Base-by-base conservation (phyloP, 2,888 invertebrate genomes). In the Limnephilus auricula region DNA sequence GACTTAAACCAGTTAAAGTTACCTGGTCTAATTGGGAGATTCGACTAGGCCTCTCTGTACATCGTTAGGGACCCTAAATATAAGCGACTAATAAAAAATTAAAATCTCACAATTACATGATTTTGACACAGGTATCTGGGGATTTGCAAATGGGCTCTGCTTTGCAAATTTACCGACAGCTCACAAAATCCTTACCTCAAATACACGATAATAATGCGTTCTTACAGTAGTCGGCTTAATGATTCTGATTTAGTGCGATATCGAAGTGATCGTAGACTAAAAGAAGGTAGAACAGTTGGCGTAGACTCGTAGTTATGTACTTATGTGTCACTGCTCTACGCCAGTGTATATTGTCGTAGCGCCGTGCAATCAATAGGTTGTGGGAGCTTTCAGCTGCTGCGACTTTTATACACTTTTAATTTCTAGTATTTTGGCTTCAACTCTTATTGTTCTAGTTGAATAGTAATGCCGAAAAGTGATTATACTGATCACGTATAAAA, bases 71-170 rank as follows among this genome's bases (percentile, higher is more conserved):
- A 65, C 25, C 65, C 65, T 65, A 65, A 65, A 65, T 65, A 65
- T 65, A n/a, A 65, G n/a, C 2, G 25, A 65, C 65, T 65, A 65
- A 25, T 65, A n/a, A 65, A 25, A 65, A 65, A 65, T 65, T 65
- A 65, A 65, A 65, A 65, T 65, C 6, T 65, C 65, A 65, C 65
- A 65, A 65, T 65, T 65, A 65, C n/a, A 65, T 18, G 83, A 83
- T 34, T 83, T 83, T 83, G 83, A 25, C 10, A 40, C 45, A 90
- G 92, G 92, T 92, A 83, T 79, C 89, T 90, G 90, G 40, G 25
- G 88, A 84, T 50, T 91, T 92, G 82, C 91, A 82, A 91, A 91
- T 89, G 92, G 92, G 92, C 92, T 92, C 92, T 83, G 90, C 90
- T 65, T 90, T 83, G 90, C 34, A 92, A 90, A 89, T 89, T 82